These are phyloP conservation scores for Eurystomus glaucurus DNA, from an alignment of 2,797 vertebrate species.

Conservation along the genomic window DNA sequence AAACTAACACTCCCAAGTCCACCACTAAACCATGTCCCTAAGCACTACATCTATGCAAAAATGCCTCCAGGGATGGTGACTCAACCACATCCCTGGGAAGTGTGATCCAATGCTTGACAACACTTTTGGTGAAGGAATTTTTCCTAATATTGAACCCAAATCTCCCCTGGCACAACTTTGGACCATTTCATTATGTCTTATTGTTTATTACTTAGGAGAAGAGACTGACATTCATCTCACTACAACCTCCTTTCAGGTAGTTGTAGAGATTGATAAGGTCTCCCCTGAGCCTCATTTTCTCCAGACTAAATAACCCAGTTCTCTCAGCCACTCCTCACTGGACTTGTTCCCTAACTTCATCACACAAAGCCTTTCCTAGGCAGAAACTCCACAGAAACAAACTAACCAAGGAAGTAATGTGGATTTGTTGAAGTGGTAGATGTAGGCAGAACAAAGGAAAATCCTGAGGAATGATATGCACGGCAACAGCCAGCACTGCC, in stretches of 20 bases:
- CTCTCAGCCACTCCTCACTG: fast-evolving
- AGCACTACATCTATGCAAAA: neutral
- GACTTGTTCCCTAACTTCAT: neutral
- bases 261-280: fast-evolving
- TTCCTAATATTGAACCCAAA: neutral
- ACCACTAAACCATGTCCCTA: neutral
- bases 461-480: neutral
- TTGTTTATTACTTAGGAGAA: neutral
- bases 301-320: fast-evolving
- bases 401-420: neutral
- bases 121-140: fast-evolving
- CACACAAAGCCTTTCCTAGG: neutral
- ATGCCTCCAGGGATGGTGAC: neutral
- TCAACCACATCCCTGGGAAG: neutral
- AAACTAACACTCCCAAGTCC: neutral
- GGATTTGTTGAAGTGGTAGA: neutral
- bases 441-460: neutral
- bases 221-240: neutral
- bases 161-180: too few species aligned
- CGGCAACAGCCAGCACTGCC: neutral
- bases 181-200: neutral
- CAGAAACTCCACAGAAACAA: neutral
- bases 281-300: neutral
- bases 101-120: neutral
- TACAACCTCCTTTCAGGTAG: neutral